These are phyloP conservation scores for Lycocorax pyrrhopterus DNA, from an alignment of 2,113 vertebrate genomes.

Conservation along the genomic window DNA sequence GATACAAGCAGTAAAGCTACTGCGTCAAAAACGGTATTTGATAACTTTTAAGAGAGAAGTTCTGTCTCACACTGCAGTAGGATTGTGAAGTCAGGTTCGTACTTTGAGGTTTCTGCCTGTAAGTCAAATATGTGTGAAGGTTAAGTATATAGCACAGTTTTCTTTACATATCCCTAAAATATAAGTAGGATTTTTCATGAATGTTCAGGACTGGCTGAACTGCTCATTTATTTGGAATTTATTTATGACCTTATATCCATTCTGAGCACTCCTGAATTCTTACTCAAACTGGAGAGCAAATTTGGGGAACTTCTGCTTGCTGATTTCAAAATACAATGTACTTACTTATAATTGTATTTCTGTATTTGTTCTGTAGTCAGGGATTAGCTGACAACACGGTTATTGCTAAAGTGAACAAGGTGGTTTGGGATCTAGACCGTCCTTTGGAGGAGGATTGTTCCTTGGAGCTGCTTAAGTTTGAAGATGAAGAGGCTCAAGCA, in stretches of 20 bases:
- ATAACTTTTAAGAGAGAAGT: neutral
- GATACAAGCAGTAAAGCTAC: neutral
- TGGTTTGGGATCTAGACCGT: conserved; percentile 93
- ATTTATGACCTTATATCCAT: neutral
- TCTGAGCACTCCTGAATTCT: neutral
- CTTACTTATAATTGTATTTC: neutral
- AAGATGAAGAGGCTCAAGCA: conserved; percentile 94
- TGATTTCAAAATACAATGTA: neutral
- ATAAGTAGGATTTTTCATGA: neutral
- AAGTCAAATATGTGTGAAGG: neutral
- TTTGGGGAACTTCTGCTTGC: neutral
- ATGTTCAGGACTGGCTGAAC: neutral
- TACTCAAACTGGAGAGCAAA: neutral
- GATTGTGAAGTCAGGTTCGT: neutral
- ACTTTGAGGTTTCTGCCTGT: neutral
- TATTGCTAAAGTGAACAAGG: conserved; percentile 89
- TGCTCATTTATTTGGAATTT: neutral
- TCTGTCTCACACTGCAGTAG: neutral
- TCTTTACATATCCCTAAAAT: neutral
- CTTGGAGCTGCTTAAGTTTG: conserved; percentile 93
- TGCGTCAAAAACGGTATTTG: neutral
- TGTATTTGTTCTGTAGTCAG: conserved; percentile 76
- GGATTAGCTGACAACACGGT: conserved; percentile 93
- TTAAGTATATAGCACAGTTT: neutral
- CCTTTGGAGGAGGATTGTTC: conserved; percentile 89